Conservation (phyloP, 2,113 vertebrate genomes). For the Cyphomyrus discorhynchus region DNA sequence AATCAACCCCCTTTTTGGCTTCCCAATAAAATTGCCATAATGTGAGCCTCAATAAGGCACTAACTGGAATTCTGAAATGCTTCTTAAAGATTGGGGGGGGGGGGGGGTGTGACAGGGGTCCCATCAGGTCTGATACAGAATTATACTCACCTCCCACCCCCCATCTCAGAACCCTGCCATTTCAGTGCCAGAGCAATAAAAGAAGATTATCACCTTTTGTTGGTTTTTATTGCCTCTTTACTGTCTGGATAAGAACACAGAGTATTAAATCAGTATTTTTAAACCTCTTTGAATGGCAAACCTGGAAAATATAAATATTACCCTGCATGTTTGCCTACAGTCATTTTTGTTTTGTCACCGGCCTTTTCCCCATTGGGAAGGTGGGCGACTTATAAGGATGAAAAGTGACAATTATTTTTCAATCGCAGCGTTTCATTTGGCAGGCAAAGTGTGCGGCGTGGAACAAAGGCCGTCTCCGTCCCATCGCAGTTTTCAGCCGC, state of each 20-base stretch:
- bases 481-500: neutral
- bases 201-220: neutral
- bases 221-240: neutral
- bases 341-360: neutral
- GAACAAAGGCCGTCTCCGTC: neutral
- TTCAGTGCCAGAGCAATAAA: neutral
- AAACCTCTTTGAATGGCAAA: neutral
- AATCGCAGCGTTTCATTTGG: neutral
- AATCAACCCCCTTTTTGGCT: neutral
- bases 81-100: neutral
- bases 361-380: no score
- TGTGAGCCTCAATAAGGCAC: neutral
- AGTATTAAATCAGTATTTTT: neutral
- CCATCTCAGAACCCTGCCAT: neutral
- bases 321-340: neutral
- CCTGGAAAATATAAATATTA: neutral
- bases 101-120: neutral
- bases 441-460: neutral
- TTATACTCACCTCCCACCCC: neutral
- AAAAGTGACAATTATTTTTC: slow-evolving; percentile 17
- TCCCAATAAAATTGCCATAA: neutral
- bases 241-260: neutral
- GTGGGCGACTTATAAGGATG: neutral
- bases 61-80: neutral
- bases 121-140: no score